These are phyloP conservation scores for Eristalis intricaria DNA, from an alignment of 2,888 invertebrate genomes.

Conservation along the genomic window DNA sequence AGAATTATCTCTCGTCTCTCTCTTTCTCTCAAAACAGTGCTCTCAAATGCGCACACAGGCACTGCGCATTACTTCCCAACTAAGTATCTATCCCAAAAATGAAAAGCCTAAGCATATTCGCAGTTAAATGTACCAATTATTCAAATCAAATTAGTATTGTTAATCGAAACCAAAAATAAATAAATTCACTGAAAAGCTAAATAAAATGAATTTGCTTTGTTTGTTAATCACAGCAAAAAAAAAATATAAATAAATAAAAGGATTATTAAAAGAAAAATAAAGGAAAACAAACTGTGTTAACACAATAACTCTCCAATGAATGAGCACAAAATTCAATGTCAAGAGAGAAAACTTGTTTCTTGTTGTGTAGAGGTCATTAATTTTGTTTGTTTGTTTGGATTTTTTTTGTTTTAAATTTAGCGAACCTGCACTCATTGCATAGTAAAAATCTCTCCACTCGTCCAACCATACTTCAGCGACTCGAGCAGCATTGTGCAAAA, in stretches of 20 bases:
- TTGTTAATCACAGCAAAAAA: constrained; percentile 68
- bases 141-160: constrained; percentile 54
- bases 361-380: constrained; percentile 41
- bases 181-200: constrained; percentile 41
- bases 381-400: constrained; percentile 43
- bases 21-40: constrained; percentile 6
- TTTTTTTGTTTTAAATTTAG: constrained; percentile 71
- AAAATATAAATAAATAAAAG: no score
- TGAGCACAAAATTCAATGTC: constrained; percentile 77
- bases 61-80: background rate
- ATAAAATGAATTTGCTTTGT: constrained; percentile 29
- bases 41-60: constrained; percentile 21
- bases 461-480: constrained; percentile 99
- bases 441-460: constrained; percentile 99
- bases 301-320: constrained; percentile 61
- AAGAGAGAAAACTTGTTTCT: constrained; percentile 60
- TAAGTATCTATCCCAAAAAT: constrained; percentile 25
- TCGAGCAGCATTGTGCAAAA: constrained; percentile 98
- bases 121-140: constrained; percentile 4
- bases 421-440: constrained; percentile 99
- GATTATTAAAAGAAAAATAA: constrained; percentile 18
- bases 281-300: constrained; percentile 28
- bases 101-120: constrained; percentile 12
- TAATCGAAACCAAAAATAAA: constrained; percentile 13
- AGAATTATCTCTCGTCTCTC: background rate